These are phyloP conservation scores for Acanthiza pusilla DNA, from an alignment of 2,797 vertebrate genomes.

Conservation along the genomic window DNA sequence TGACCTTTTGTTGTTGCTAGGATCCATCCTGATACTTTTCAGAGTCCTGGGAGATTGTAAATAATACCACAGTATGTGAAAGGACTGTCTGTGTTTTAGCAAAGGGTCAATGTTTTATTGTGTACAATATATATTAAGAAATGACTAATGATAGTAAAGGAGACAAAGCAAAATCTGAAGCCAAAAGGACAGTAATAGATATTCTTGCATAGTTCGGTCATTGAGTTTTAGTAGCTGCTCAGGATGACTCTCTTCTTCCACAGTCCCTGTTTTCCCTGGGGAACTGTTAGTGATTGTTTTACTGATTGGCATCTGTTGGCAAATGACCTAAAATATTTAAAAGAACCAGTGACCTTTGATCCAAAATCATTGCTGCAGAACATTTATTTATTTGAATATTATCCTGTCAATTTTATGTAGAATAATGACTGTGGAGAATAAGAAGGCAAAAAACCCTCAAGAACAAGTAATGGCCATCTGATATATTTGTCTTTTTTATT, in stretches of 20 bases:
- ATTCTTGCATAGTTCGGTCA: background rate
- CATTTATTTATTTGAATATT: conserved; percentile 20
- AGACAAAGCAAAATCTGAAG: conserved; percentile 30
- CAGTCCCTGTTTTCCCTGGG: background rate
- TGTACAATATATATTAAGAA: background rate
- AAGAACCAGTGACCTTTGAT: conserved; percentile 19
- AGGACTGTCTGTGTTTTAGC: background rate
- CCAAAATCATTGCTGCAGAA: background rate
- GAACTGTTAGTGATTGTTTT: background rate
- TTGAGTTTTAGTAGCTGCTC: background rate
- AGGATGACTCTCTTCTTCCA: background rate
- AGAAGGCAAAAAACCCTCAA: background rate
- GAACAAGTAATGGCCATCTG: background rate
- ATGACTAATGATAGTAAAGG: background rate
- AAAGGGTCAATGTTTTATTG: conserved; percentile 22
- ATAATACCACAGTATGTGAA: conserved; percentile 21
- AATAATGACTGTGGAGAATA: background rate
- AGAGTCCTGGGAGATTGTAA: conserved; percentile 1
- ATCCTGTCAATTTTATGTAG: background rate
- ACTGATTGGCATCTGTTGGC: background rate
- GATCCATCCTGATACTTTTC: conserved; percentile 28
- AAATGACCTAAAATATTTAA: background rate
- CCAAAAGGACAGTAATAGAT: conserved; percentile 12
- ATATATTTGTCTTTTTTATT: background rate
- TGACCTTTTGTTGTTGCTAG: conserved; percentile 57